Base-by-base conservation (phyloP, 1,140 invertebrate genomes). In the Catajapyx aquilonaris region DNA sequence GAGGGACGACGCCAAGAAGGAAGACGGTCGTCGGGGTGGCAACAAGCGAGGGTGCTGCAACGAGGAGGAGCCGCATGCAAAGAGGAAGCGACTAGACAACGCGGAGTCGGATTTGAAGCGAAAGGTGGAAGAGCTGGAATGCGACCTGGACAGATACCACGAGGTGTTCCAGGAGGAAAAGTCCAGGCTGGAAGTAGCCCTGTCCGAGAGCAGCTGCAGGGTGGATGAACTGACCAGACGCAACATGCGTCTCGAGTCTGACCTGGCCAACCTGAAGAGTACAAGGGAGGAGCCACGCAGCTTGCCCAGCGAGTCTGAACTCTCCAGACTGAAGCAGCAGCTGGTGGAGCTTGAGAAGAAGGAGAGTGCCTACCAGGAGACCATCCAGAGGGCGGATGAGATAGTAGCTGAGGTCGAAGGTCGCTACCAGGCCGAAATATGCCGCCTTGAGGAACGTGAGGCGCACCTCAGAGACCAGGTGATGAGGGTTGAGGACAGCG, bases 321-420 rank as follows among this genome's bases (percentile, higher is more conserved):
- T 18, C 19, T 18, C 19, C 19, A 36, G 9, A 3, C 17, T 50
- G 4, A 62, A 59, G 42, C 57, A 52, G 33, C 55, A 63, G 35
- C 64, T 79, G 18, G 59, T 57, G 21, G 72, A 76, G 32, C 44
- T 76, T 4, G 71, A 78, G 47, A 59, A 66, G 22, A 58, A 67
- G 35, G 73, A 78, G 47, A 59, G 63, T 4, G 66, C 72, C 0
- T 78, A 78, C 43, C 60, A 75, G 47, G 71, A 73, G 45, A 79
- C 76, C 35, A 55, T 83, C 44, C 68, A 73, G 43, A 65, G 76
- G 38, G 75, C 75, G 1, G 77, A 78, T 36, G 65, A 73, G 31
- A 69, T 80, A 51, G 75, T 76, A 65, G 66, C 69, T 0, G 68
- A 73, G 30, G 62, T 76, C 54, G 73, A 77, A 45, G 60, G 60